Evolutionary conservation across 2,888 invertebrate genomes (phyloP).

Genomic region (Phalangium opilio): DNA sequence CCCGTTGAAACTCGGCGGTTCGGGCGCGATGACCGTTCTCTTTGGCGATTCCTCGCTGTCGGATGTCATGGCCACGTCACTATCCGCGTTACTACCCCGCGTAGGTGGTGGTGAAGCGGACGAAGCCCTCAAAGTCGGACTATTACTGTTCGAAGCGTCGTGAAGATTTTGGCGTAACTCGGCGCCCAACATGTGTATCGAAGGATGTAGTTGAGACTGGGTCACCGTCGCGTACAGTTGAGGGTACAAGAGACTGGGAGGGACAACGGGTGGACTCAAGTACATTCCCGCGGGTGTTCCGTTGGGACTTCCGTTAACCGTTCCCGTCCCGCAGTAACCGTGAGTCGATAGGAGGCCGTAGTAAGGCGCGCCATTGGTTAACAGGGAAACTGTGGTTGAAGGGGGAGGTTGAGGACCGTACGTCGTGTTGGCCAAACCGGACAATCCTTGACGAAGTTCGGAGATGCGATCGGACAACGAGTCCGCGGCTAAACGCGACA

Average conservation of each 20-base stretch:
- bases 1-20: too few species aligned
- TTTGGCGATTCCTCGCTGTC: too few species aligned
- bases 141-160: too few species aligned
- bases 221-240: constrained; percentile 26
- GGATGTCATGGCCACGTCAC: too few species aligned
- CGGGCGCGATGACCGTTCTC: too few species aligned
- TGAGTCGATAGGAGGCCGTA: constrained; percentile 19
- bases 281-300: constrained; percentile 22
- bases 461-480: constrained; percentile 12
- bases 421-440: constrained; percentile 5
- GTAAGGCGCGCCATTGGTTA: constrained; percentile 12
- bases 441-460: constrained; percentile 16
- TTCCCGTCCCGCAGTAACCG: constrained; percentile 11
- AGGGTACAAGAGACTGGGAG: constrained; percentile 29
- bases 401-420: constrained; percentile 11
- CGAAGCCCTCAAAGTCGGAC: too few species aligned
- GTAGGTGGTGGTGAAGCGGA: too few species aligned
- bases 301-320: constrained; percentile 18
- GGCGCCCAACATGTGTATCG: constrained; percentile 18
- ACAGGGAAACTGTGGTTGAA: constrained; percentile 15
- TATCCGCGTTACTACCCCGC: too few species aligned
- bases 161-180: constrained; percentile 4
- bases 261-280: constrained; percentile 25
- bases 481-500: too few species aligned
- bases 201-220: constrained; percentile 25